Conservation (phyloP, 2,888 invertebrate species). For the Brenthis ino region DNA sequence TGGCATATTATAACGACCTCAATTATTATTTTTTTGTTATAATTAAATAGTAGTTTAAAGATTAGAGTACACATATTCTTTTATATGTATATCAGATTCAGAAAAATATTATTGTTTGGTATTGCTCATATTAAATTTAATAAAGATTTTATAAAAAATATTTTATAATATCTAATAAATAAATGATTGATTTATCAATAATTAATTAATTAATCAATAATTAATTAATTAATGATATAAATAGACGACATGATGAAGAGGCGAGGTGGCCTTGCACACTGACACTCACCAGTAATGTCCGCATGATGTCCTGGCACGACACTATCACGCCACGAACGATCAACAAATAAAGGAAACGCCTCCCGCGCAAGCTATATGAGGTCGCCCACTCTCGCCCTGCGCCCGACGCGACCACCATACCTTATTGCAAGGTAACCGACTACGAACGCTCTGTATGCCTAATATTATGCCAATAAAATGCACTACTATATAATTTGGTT, state of each 20-base stretch:
- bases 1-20: conserved; percentile 57
- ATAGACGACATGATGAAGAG: conserved; percentile 45
- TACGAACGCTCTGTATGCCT: conserved; percentile 55
- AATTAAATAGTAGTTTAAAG: neutral
- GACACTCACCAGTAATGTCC: conserved; percentile 73
- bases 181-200: no score
- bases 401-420: conserved; percentile 75
- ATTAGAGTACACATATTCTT: neutral
- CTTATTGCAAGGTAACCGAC: conserved; percentile 77
- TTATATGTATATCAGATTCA: no score
- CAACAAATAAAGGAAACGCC: conserved; percentile 79
- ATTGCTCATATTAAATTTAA: no score
- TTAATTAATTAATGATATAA: conserved; percentile 1
- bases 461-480: conserved; percentile 50
- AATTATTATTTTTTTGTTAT: conserved; percentile 43
- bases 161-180: no score
- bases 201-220: no score
- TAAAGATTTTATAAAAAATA: no score
- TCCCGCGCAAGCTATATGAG: conserved; percentile 78
- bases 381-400: conserved; percentile 80
- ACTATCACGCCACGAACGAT: conserved; percentile 72
- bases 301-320: conserved; percentile 78
- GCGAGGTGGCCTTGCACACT: conserved; percentile 52
- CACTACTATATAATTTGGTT: conserved; percentile 64
- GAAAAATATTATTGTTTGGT: no score